Evolutionary conservation across 2,888 invertebrate species (phyloP), one percentile per base, ranked within the genome.

Genomic region (Syrphus vitripennis): DNA sequence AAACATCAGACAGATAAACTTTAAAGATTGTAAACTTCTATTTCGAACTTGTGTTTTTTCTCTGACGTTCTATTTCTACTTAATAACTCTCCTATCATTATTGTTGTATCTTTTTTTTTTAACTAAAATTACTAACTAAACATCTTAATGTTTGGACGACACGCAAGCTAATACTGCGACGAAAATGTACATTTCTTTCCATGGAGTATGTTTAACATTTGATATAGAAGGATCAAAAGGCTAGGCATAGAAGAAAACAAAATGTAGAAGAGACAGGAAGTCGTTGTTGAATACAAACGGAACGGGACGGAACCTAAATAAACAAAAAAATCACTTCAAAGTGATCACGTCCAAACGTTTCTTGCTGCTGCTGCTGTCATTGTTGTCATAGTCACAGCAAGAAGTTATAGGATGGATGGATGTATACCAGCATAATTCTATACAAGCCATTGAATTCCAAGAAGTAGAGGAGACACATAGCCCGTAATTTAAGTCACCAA

Each of bases 281-380:
- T 83, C 59, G 61, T 50, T 48, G 63, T 57, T 55, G 61, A 67
- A 57, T 19, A 69, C 65, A 71, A 50, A 77, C 59, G 57, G 29
- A 65, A 50, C 65, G 67, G 48, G 48, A 34, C 24, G n/a, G 21
- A 53, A 65, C 79, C 74, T 83, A 80, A 50, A 24, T 67, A 67
- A 79, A 83, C 83, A 83, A 70, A 75, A n/a, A 70, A 74, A 7
- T 80, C 80, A 75, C 63, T 71, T 83, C 57, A 80, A 83, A 83
- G 65, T 57, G 69, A 83, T 75, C 83, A 79, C 55, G 79, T 78
- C 42, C 29, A 12, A 21, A 48, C 10, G 67, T 53, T 34, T 12
- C 1, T 48, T 9, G 31, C 19, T n/a, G n/a, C 16, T 29, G 14
- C 5, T 21, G 7, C 21, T 26, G 21, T 59, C 59, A 37, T 37